Evolutionary conservation across 2,888 invertebrate genomes (phyloP), one percentile per base, ranked within the genome.

Genomic region (Diabrotica balteata): DNA sequence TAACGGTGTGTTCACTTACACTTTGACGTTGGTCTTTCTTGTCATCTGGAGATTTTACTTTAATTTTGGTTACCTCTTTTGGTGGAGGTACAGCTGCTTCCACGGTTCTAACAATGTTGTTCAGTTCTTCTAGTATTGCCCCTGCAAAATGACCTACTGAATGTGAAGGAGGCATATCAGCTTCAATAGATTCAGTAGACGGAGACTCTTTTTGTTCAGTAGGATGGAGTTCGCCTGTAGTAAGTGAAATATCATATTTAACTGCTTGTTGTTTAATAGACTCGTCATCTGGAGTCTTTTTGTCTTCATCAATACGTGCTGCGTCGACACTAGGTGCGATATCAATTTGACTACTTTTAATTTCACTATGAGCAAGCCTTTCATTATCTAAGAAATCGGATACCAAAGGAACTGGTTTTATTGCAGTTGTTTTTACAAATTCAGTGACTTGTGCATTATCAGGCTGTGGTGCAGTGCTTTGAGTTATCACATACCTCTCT

Each of bases 401-500:
- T 59, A 74, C 67, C 66, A 71, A 64, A 58, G 67, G 68, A 59
- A 66, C 47, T 58, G 65, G 43, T 50, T 55, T 45, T 59, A 62
- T 68, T 52, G 67, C 44, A 53, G 70, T 67, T 72, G 68, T 59
- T 51, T 22, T 49, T 11, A 42, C 54, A 42, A 63, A 46, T 66
- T 72, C 63, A 66, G 73, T 75, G 69, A 69, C 68, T 66, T 68
- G 72, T 80, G 80, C 79, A 70, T 71, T 68, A 73, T 76, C 76
- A 74, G 77, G 75, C 72, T 77, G 73, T 72, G 66, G 80, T 79
- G 80, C 80, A 64, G 79, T 77, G 71, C 69, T 70, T 77, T 75
- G 76, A 70, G 80, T 79, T 80, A 80, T 73, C 69, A 82, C 84
- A 75, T 83, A 84, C 83, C 83, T 84, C 78, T 78, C 74, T 59